These are phyloP conservation scores for Clarias magur DNA, from an alignment of 2,113 vertebrate species.

Conservation along the genomic window DNA sequence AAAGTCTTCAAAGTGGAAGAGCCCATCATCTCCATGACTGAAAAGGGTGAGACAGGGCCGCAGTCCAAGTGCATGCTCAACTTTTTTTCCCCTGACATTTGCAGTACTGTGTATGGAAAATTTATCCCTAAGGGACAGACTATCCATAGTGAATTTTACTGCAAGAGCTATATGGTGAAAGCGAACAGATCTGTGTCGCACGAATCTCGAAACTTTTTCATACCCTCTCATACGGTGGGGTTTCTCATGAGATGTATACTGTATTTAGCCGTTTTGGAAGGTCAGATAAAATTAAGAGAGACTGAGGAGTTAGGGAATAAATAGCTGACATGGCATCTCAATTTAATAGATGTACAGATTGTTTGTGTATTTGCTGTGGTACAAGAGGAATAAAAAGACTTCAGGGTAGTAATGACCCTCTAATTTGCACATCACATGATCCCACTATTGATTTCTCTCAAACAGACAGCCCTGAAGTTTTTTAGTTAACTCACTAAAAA, in stretches of 20 bases:
- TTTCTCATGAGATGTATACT: background rate
- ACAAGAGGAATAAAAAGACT: background rate
- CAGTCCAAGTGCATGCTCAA: too few relatives aligned
- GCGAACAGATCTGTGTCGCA: too few relatives aligned
- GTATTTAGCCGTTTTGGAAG: background rate
- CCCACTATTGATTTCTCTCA: background rate
- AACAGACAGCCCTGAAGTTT: background rate
- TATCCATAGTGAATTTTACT: too few relatives aligned
- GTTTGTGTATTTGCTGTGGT: background rate
- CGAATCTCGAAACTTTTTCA: too few relatives aligned
- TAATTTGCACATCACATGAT: background rate
- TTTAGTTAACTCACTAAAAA: background rate
- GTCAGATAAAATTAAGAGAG: background rate
- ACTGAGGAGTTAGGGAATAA: background rate
- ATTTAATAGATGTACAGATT: too few relatives aligned
- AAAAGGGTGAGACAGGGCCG: too few relatives aligned
- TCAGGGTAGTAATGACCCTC: background rate
- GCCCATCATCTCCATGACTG: too few relatives aligned
- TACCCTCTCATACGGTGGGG: background rate
- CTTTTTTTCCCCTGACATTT: too few relatives aligned
- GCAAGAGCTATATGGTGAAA: too few relatives aligned
- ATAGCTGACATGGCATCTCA: background rate
- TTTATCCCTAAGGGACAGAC: too few relatives aligned
- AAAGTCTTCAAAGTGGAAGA: too few relatives aligned
- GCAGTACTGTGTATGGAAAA: too few relatives aligned